phyloP scores from a whole-genome alignment of 2,113 vertebrate genomes.

The Nannobrachium achirus region DNA sequence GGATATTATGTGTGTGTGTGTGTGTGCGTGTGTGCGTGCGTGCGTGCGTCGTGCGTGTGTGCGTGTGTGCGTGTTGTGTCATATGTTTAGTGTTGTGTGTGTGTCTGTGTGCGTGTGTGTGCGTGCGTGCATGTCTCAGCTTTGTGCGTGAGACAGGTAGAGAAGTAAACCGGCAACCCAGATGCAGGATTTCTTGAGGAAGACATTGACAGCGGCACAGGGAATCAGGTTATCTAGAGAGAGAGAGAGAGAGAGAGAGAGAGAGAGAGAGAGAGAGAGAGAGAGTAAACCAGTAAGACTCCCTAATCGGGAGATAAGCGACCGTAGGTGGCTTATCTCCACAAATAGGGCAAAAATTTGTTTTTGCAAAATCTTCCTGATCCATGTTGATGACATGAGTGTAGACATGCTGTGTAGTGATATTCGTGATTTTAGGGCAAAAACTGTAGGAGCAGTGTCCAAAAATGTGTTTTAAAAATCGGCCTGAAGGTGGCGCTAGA shows the following conservation, averaged over 20 bases:
- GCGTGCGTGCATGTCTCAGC: conserved; percentile 21
- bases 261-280: conserved; percentile 41
- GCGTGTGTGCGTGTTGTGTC: conserved; percentile 11
- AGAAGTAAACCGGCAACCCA: conserved; percentile 62
- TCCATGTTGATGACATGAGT: no score
- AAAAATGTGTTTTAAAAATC: no score
- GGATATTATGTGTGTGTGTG: conserved; percentile 22
- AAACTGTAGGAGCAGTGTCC: no score
- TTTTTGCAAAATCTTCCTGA: no score
- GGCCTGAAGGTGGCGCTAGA: no score
- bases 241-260: no score
- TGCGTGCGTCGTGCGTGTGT: conserved; percentile 28
- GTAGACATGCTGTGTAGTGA: no score
- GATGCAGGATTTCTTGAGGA: conserved; percentile 64
- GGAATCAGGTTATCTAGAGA: conserved; percentile 65
- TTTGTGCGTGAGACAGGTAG: conserved; percentile 43
- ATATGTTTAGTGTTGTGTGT: not conserved
- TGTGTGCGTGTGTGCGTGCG: conserved; percentile 1
- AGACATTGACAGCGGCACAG: conserved; percentile 75
- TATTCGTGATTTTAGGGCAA: no score
- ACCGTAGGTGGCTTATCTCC: no score
- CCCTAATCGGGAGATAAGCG: no score
- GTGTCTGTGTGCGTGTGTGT: conserved; percentile 26
- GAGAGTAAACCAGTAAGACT: not conserved
- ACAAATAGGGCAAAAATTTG: no score